phyloP scores from a whole-genome alignment of 2,888 invertebrate species.

The Didymodactylos carnosus region DNA sequence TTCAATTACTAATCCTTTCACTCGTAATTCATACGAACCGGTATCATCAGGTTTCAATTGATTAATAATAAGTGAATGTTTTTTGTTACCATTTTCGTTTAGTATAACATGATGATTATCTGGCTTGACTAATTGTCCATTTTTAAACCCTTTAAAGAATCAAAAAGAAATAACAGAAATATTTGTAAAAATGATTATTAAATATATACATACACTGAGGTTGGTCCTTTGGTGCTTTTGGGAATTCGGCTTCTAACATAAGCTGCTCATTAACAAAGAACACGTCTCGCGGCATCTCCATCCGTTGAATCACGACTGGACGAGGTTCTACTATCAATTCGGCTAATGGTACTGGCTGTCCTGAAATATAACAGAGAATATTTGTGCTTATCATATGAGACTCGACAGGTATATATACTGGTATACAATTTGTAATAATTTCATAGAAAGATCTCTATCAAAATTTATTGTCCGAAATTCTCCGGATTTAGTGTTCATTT shows the following conservation, averaged over 20 bases:
- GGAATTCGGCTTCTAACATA: neutral
- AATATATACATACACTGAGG: no score
- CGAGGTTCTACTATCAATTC: neutral
- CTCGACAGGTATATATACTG: no score
- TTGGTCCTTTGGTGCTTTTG: neutral
- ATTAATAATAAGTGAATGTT: neutral
- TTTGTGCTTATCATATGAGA: no score
- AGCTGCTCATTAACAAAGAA: neutral
- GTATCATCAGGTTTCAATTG: neutral
- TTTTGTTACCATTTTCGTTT: neutral
- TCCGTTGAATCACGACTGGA: neutral
- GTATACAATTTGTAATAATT: no score
- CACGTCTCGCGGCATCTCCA: neutral
- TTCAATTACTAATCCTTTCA: neutral
- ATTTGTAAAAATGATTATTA: no score
- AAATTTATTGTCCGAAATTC: no score
- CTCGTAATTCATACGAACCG: constrained; percentile 1
- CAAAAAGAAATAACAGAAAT: no score
- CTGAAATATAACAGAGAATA: no score
- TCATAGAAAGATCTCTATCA: no score
- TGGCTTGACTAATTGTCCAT: neutral
- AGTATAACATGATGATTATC: neutral
- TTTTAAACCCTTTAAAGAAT: no score
- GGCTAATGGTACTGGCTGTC: neutral
- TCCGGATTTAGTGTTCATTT: no score